Percentiles rank a stretch among this genome's conserved stretches.
These are phyloP conservation scores for Zoanthus sansibaricus DNA, from an alignment of 92 coral and sea anemone species.

Conservation along the genomic window DNA sequence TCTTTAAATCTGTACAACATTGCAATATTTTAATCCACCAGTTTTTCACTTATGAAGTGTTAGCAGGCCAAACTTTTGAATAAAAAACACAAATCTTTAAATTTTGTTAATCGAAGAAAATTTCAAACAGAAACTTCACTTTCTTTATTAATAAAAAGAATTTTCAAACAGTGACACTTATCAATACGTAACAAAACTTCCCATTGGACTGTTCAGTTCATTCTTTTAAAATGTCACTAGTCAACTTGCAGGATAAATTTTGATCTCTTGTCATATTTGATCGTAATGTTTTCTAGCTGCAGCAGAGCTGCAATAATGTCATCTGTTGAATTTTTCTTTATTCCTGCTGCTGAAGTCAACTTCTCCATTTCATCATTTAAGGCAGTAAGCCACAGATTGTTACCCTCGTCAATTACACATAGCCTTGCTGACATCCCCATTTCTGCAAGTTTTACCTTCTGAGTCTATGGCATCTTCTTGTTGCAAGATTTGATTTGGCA, in stretches of 20 bases:
- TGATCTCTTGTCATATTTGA: constrained; percentile 21
- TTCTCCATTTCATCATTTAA: constrained; percentile 19
- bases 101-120: too few relatives aligned
- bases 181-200: background rate
- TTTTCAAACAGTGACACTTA: background rate
- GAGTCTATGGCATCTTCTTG: constrained; percentile 47
- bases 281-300: constrained; percentile 6
- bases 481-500: constrained; percentile 44
- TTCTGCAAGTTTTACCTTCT: constrained; percentile 34
- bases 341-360: constrained; percentile 27
- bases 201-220: constrained; percentile 14
- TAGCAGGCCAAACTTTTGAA: too few relatives aligned
- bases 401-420: constrained; percentile 13
- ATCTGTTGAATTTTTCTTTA: constrained; percentile 22
- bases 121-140: too few relatives aligned
- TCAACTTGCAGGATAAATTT: constrained; percentile 25
- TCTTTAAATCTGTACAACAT: background rate
- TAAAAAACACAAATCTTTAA: too few relatives aligned
- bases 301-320: constrained; percentile 30
- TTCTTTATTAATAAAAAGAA: too few relatives aligned
- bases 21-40: too few relatives aligned
- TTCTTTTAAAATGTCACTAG: background rate
- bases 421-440: constrained; percentile 39
- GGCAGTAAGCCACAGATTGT: constrained; percentile 32
- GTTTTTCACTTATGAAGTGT: too few relatives aligned